phyloP scores from a whole-genome alignment of 2,888 invertebrate species.

The Salpingus planirostris region DNA sequence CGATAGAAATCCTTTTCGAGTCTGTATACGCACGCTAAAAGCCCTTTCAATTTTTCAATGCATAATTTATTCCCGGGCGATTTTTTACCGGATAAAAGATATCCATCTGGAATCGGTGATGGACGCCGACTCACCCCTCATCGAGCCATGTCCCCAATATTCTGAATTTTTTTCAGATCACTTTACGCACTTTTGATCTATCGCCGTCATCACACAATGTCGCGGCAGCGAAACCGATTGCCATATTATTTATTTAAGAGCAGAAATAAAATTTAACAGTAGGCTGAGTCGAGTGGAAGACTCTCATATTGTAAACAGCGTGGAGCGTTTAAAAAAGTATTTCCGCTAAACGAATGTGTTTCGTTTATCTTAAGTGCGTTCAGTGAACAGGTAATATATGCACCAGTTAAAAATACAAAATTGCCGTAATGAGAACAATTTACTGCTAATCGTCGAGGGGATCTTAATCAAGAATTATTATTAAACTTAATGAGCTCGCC shows the following conservation, averaged over 20 bases:
- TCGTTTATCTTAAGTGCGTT: conserved; percentile 40
- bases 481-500: conserved; percentile 41
- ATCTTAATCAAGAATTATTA: conserved; percentile 44
- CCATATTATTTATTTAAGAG: conserved; percentile 1
- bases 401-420: conserved; percentile 45
- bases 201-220: no score
- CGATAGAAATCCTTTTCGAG: no score
- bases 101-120: no score
- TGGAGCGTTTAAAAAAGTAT: conserved; percentile 34
- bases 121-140: no score
- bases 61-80: conserved; percentile 6
- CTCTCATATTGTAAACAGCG: conserved; percentile 28
- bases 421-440: conserved; percentile 46
- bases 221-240: no score
- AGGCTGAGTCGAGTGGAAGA: conserved; percentile 6
- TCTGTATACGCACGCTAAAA: conserved; percentile 28
- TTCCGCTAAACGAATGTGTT: conserved; percentile 37
- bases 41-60: conserved; percentile 28
- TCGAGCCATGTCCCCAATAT: no score
- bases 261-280: conserved; percentile 8
- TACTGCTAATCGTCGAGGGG: conserved; percentile 43
- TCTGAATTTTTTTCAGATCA: no score
- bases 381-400: conserved; percentile 43
- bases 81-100: no score
- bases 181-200: no score